Evolutionary conservation across 2,797 vertebrate genomes (phyloP).

Genomic region (Microchirus variegatus): DNA sequence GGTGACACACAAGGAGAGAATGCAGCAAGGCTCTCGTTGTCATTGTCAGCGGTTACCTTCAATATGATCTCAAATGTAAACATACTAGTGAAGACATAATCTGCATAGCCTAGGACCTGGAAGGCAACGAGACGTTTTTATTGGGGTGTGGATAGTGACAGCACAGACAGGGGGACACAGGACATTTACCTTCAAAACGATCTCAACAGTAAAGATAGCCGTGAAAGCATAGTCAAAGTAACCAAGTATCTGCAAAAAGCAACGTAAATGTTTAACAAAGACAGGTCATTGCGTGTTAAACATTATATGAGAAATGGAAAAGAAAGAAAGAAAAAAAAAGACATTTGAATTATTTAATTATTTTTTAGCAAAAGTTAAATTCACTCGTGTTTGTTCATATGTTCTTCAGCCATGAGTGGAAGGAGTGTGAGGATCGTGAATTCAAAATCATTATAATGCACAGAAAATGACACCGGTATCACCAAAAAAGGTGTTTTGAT

Average conservation of each 20-base stretch:
- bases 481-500: too few relatives aligned
- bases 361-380: conserved; percentile 4
- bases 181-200: conserved; percentile 98
- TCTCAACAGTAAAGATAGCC: conserved; percentile 99
- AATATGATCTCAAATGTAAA: conserved; percentile 99
- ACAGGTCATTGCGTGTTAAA: conserved; percentile 70
- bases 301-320: conserved; percentile 48
- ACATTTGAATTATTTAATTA: conserved; percentile 7
- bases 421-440: too few relatives aligned
- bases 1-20: conserved; percentile 89
- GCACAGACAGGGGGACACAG: conserved; percentile 85
- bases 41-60: conserved; percentile 93
- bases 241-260: conserved; percentile 99
- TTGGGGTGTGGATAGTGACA: conserved; percentile 81
- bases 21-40: conserved; percentile 85
- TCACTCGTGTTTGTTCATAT: background rate
- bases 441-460: background rate
- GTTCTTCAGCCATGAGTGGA: too few relatives aligned
- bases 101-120: conserved; percentile 99
- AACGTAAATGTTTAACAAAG: conserved; percentile 83
- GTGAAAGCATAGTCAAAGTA: conserved; percentile 99
- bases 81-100: conserved; percentile 99
- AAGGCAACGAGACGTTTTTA: conserved; percentile 94
- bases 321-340: background rate
- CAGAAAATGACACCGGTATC: background rate